phyloP scores from a whole-genome alignment of 2,797 vertebrate species.

The Avahi laniger region DNA sequence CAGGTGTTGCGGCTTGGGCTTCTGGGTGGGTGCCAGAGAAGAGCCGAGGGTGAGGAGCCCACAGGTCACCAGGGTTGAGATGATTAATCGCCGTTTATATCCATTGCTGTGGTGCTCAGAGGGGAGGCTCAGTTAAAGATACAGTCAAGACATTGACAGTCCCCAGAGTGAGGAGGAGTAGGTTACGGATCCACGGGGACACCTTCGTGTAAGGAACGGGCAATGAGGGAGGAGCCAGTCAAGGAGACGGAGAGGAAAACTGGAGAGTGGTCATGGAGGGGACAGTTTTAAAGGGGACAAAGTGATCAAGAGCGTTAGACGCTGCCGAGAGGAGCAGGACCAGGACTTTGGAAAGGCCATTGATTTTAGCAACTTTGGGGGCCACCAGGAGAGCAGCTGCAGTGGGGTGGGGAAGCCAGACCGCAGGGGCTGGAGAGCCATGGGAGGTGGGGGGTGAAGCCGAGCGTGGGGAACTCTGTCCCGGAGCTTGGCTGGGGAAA shows the following conservation, averaged over 20 bases:
- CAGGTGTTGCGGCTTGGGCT: background rate
- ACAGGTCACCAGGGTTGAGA: background rate
- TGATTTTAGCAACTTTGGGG: background rate
- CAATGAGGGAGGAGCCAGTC: background rate
- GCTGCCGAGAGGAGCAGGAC: background rate
- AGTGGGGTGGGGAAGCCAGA: background rate
- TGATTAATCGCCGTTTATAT: background rate
- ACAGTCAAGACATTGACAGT: background rate
- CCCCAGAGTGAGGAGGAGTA: background rate
- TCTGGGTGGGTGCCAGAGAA: accelerated
- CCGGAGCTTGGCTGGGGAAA: background rate
- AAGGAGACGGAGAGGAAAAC: background rate
- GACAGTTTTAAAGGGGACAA: background rate
- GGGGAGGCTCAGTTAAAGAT: background rate
- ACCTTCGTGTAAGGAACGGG: background rate
- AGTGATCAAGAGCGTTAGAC: background rate
- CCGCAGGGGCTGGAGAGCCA: background rate
- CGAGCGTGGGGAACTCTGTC: background rate
- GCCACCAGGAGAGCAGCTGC: accelerated
- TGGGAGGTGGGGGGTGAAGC: background rate
- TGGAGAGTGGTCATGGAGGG: background rate
- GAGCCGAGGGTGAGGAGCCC: background rate
- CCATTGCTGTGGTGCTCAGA: background rate
- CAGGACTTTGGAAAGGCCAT: background rate
- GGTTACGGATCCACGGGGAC: background rate